Conservation (phyloP, 2,113 vertebrate species). For the Castor canadensis region DNA sequence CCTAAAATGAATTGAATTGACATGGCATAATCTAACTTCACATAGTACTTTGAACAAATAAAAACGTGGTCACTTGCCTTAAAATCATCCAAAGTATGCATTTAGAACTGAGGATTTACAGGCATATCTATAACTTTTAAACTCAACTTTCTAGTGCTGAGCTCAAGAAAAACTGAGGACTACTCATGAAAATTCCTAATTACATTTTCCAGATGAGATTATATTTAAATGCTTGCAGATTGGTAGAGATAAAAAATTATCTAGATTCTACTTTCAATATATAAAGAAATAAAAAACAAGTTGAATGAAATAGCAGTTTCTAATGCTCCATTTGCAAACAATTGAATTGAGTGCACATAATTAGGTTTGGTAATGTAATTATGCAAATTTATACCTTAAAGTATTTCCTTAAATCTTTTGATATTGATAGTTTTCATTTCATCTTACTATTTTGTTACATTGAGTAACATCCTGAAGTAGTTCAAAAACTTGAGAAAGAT, state of each 20-base stretch:
- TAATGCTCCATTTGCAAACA: neutral
- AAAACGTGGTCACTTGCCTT: neutral
- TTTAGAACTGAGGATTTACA: neutral
- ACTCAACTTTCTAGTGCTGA: neutral
- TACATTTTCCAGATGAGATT: neutral
- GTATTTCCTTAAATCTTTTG: neutral
- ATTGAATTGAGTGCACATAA: neutral
- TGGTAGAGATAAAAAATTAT: accelerated
- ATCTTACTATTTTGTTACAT: neutral
- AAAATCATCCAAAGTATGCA: neutral
- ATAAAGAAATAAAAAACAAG: neutral
- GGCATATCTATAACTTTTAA: neutral
- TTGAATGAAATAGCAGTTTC: neutral
- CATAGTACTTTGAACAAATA: neutral
- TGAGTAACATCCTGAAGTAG: neutral
- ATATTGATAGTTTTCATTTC: neutral
- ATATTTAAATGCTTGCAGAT: neutral
- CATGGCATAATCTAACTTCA: neutral
- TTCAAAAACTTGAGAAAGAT: neutral
- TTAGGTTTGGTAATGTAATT: neutral
- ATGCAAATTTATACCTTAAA: neutral
- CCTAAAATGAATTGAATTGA: neutral
- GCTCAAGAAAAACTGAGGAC: neutral
- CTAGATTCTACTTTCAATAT: neutral
- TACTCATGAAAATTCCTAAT: no score